phyloP scores from a whole-genome alignment of 1,140 invertebrate genomes.

The Drosophila persimilis region DNA sequence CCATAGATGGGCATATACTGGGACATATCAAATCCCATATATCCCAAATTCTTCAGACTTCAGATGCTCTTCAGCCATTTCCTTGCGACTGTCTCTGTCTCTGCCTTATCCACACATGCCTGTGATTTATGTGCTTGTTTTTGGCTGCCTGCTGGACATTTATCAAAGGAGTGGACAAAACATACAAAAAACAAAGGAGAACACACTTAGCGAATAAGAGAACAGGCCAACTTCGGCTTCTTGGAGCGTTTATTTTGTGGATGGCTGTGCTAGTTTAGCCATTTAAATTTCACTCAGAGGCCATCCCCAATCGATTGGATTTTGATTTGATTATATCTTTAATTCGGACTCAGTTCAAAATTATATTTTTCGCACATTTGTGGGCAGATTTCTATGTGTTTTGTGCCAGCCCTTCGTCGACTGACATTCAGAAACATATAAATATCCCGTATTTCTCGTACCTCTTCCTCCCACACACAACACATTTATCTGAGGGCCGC shows the following conservation, averaged over 20 bases:
- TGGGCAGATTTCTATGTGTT: slow-evolving; percentile 47
- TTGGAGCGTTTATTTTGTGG: slow-evolving; percentile 55
- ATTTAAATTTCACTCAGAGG: slow-evolving; percentile 53
- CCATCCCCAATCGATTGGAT: slow-evolving; percentile 26
- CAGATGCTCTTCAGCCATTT: no score
- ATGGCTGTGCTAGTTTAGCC: background rate
- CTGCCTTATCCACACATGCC: slow-evolving; percentile 48
- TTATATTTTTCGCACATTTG: slow-evolving; percentile 71
- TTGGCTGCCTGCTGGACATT: slow-evolving; percentile 67
- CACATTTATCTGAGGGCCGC: slow-evolving; percentile 30
- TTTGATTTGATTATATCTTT: slow-evolving; percentile 17
- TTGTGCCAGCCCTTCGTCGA: slow-evolving; percentile 71
- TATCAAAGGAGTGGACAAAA: slow-evolving; percentile 65
- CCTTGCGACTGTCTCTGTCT: background rate
- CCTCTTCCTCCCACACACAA: slow-evolving; percentile 4
- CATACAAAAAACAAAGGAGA: slow-evolving; percentile 30
- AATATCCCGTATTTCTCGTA: slow-evolving; percentile 31
- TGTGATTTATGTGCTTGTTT: slow-evolving; percentile 81
- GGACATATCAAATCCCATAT: slow-evolving; percentile 28
- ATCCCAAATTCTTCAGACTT: no score
- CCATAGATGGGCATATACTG: background rate
- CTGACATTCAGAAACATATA: slow-evolving; percentile 72
- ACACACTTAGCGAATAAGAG: slow-evolving; percentile 19
- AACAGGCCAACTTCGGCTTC: slow-evolving; percentile 50
- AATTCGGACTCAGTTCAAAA: slow-evolving; percentile 57